Base-by-base conservation (phyloP, 2,797 vertebrate genomes). In the Pipistrellus kuhlii region DNA sequence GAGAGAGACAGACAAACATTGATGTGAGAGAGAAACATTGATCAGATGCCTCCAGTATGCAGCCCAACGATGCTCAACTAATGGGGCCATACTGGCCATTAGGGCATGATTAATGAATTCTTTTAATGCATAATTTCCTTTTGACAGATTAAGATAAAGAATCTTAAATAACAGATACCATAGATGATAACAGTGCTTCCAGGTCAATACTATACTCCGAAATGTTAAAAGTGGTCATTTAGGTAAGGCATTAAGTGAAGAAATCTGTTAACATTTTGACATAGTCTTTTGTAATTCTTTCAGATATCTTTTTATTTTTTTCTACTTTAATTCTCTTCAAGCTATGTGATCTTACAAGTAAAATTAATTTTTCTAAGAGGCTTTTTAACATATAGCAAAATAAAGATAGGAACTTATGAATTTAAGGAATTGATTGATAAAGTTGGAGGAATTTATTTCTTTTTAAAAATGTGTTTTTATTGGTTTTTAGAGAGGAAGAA, bases 91-190 rank as follows among this genome's bases (percentile, higher is more conserved):
- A 66, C n/a, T n/a, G 1, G n/a, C 8, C n/a, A 62, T 62, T 62
- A 66, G n/a, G 64, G 1, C n/a, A 18, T 77, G 48, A 71, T 64
- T 59, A 32, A 82, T 78, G 68, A 88, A 87, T 87, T 94, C 32
- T 87, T 93, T 82, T 84, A 81, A 23, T 68, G 41, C 21, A 95
- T 76, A 66, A 80, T 75, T 92, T 88, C 48, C 44, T 93, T 17
- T 77, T 96, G 92, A 62, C 83, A 94, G 66, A 91, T 86, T 94
- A 94, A 92, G 91, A 95, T 92, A 84, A 96, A 95, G 85, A 90
- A 41, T 92, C 69, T 96, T 81, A 97, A 95, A 88, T 93, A 92
- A 94, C 89, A 90, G 64, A 95, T 96, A 66, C 0, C 15, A 62
- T 93, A 57, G 48, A 35, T 86, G 95, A 83, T 91, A 95, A 83